Base-by-base conservation (phyloP, 2,797 vertebrate species). In the Rhabdophis nuchalis region DNA sequence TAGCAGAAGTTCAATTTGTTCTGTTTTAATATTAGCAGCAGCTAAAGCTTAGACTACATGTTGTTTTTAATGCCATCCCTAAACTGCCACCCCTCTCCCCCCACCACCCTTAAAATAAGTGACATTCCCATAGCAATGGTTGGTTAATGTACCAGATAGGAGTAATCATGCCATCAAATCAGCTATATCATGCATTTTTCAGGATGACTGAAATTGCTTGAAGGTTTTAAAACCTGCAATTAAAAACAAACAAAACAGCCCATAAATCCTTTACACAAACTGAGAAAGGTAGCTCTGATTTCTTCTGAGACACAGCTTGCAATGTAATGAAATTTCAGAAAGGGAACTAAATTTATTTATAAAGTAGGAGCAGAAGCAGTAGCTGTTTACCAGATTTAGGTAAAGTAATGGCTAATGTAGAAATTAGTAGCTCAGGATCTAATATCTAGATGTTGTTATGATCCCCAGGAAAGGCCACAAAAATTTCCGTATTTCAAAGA, bases 271-370 rank as follows among this genome's bases (percentile, higher is more conserved):
- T 61, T 91, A 89, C 61, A 60, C 46, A 86, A 90, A 88, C 64
- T 46, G 64, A 56, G 54, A 86, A 56, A 53, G 10, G 32, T n/a
- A 85, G 61, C 25, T 88, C 29, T 91, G 89, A 86, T 46, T 88
- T 77, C 72, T 53, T 20, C 6, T 29, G 82, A 46, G 25, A 68
- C 32, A 46, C 54, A 56, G 53, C 41, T 89, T 54, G 91, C 41
- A 53, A 57, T 5, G 68, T 50, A 92, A 72, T 86, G 89, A 92
- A 89, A 85, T 86, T 86, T 77, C 89, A 72, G 87, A 46, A 72
- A 23, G 61, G 54, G 87, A 87, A 41, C 64, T 87, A 90, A 89
- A 93, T 89, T 46, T 86, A 16, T 36, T 57, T 46, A 36, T n/a
- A 20, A 41, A 52, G 58, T 50, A 41, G 58, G 32, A 36, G 50